Base-by-base conservation (phyloP, 2,888 invertebrate genomes). In the Eristalinus aeneus region DNA sequence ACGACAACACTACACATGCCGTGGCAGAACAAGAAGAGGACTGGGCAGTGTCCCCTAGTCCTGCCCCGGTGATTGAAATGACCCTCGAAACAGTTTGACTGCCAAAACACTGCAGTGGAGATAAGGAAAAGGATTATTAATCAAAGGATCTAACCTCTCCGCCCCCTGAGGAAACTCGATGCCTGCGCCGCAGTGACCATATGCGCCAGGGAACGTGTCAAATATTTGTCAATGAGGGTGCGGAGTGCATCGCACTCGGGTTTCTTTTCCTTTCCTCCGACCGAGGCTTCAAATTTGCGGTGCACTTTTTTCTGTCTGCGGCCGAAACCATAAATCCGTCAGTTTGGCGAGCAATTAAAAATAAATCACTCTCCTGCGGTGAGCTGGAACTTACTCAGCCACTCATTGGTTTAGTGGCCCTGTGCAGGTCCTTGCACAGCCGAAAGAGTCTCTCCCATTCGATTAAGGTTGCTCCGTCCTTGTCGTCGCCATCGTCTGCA, bases 51-150 rank as follows among this genome's bases (percentile, higher is more conserved):
- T 3, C 56, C 10, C 54, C 16, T 20, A 36, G 36, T 20, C n/a
- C 23, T 20, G 20, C 16, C 22, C 31, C 54, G 22, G 53, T 63
- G 54, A 81, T 81, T 85, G 72, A 81, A 81, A 63, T 82, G 86
- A 86, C 86, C 81, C 85, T 73, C 60, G 64, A 46, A 68, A 73
- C 79, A 73, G 68, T 82, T 76, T 36, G 56, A 86, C 82, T 86
- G 86, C 78, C 86, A 86, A 86, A 86, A 86, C 86, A 86, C 82
- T 78, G 77, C 71, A 54, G 32, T 53, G 65, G 12, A 46, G 86
- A 86, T 86, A 88, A 87, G 88, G 88, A 88, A 91, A 90, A 91
- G 90, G 90, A 91, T 90, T 90, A 90, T 91, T 90, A 91, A 91
- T 91, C 90, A 90, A 90, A 91, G 91, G 90, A 90, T 90, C 90